Evolutionary conservation across 2,888 invertebrate genomes (phyloP).

Genomic region (Cryptosula pallasiana): DNA sequence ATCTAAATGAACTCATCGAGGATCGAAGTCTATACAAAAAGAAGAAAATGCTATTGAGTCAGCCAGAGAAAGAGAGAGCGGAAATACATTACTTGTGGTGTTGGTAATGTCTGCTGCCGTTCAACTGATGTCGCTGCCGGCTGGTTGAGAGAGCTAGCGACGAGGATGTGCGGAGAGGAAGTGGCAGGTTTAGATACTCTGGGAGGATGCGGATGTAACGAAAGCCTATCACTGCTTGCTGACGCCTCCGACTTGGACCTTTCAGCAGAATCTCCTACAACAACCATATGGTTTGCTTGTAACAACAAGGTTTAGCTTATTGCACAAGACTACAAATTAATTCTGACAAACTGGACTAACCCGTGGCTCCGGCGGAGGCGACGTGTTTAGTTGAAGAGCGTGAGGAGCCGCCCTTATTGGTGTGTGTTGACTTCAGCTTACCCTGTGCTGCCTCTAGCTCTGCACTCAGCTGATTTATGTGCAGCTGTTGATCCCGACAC

Average conservation of each 20-base stretch:
- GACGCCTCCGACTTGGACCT: not conserved
- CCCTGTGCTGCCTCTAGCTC: not conserved
- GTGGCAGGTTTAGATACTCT: not conserved
- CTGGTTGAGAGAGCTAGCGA: too few species aligned
- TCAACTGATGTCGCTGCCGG: too few species aligned
- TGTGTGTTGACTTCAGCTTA: not conserved
- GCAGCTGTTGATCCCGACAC: constrained; percentile 82
- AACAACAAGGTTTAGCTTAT: too few species aligned
- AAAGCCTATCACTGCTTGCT: not conserved
- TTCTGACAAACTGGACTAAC: too few species aligned
- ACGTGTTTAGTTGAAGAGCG: not conserved
- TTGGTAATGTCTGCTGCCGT: too few species aligned
- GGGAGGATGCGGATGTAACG: constrained; percentile 1
- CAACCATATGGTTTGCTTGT: too few species aligned
- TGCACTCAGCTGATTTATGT: constrained; percentile 67
- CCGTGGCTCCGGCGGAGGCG: not conserved
- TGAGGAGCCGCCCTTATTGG: not conserved
- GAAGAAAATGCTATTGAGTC: too few species aligned
- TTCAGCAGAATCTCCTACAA: not conserved
- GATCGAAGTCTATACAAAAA: too few species aligned
- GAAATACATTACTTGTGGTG: too few species aligned
- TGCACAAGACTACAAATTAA: too few species aligned
- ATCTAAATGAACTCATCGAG: too few species aligned
- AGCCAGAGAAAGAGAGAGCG: too few species aligned
- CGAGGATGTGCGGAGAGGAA: not conserved